phyloP scores from a whole-genome alignment of 2,888 invertebrate species.

The Pogonocherus hispidulus region DNA sequence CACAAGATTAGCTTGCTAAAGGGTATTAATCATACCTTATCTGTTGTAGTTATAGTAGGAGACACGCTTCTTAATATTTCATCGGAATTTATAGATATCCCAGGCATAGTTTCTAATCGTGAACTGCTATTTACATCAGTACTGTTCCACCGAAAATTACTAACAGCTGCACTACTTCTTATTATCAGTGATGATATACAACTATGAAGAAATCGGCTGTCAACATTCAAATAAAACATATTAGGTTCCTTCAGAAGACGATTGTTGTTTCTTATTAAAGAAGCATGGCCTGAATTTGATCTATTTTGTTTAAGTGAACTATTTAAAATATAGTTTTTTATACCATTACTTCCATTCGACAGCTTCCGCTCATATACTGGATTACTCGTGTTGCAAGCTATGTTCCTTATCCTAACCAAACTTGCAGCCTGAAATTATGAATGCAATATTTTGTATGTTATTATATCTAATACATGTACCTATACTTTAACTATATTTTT shows the following conservation, averaged over 20 bases:
- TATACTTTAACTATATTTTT: too few species aligned
- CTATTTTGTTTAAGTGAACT: background rate
- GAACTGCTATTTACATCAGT: background rate
- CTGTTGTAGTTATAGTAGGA: background rate
- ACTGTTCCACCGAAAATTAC: background rate
- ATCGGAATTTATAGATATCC: background rate
- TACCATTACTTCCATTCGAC: conserved; percentile 5
- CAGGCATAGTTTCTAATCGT: background rate
- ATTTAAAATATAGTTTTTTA: conserved; percentile 3
- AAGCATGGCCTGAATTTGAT: background rate
- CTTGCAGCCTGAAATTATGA: background rate
- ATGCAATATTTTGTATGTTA: too few species aligned
- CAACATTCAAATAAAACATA: background rate
- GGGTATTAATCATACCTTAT: background rate
- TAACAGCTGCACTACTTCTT: background rate
- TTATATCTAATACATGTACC: too few species aligned
- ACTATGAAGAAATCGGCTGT: background rate
- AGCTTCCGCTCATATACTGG: background rate
- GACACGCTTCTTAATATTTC: background rate
- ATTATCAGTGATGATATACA: background rate
- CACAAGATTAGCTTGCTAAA: too few species aligned
- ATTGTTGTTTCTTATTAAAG: background rate
- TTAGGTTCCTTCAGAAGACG: background rate
- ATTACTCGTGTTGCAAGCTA: background rate
- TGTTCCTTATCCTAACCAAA: background rate